Evolutionary conservation across 2,113 vertebrate genomes (phyloP).

Genomic region (Cinclus cinclus): DNA sequence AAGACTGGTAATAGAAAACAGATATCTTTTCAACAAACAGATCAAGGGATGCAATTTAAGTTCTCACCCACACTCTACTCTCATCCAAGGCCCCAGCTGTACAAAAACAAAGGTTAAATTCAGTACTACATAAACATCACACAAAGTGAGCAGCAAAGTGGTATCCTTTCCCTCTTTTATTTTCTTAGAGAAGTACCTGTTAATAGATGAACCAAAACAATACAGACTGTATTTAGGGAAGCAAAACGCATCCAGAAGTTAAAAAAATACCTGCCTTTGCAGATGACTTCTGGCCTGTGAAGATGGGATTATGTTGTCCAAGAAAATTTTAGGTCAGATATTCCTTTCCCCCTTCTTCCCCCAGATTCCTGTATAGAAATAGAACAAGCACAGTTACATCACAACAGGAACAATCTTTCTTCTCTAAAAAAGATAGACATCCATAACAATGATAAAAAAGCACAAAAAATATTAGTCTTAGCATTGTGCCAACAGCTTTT

Average conservation of each 20-base stretch:
- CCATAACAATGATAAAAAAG: background rate
- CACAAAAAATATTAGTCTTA: constrained; percentile 38
- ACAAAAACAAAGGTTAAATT: background rate
- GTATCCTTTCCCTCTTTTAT: background rate
- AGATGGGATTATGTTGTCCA: background rate
- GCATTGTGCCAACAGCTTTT: background rate
- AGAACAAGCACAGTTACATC: background rate
- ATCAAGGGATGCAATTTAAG: background rate
- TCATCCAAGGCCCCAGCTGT: background rate
- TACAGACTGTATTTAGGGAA: background rate
- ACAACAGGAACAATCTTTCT: background rate
- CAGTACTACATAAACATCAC: background rate
- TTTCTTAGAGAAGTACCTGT: background rate
- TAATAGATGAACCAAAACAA: background rate
- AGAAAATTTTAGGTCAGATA: background rate
- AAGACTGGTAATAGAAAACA: background rate
- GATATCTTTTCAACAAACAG: background rate
- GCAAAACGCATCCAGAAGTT: background rate
- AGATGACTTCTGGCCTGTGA: background rate
- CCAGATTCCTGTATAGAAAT: background rate
- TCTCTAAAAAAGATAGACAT: background rate
- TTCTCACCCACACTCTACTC: background rate
- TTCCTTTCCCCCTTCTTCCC: background rate
- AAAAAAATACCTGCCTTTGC: background rate
- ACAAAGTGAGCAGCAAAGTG: background rate